Evolutionary conservation across 2,113 vertebrate species (phyloP), one percentile per base, ranked within the genome.

Genomic region (Panthera leo): DNA sequence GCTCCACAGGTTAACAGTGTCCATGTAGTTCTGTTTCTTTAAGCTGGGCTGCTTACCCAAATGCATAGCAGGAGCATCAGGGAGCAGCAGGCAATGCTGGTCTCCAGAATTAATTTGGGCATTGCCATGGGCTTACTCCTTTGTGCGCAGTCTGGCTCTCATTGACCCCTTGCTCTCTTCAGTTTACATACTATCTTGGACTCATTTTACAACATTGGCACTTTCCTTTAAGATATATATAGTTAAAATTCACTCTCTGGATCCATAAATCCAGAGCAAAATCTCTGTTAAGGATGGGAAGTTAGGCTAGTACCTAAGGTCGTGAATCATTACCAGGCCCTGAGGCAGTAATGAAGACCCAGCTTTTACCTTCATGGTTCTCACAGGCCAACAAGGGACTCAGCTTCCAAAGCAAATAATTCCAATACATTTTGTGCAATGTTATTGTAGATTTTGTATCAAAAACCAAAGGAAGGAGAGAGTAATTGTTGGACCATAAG

Each of bases 401-500:
- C 27, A 51, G 9, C 19, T 91, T 67, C 39, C 68, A 76, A 76
- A 88, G 39, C 25, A 91, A 68, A 67, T 48, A 91, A 42, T 96
- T 84, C 63, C 51, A 63, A 14, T 61, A 27, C 2, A 27, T 16
- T 84, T 79, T 80, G 3, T n/a, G 82, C 45, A 93, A 39, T 84
- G 51, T 88, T 65, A 36, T 71, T 73, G 55, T 63, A 61, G 31
- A 68, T 36, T 63, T 34, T 31, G 29, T 89, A 76, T 89, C 27
- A 75, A 95, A 96, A 97, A 29, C 16, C 70, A 88, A 34, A 91
- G 23, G 71, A 73, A 79, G 42, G 67, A 84, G 21, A 73, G 48
- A 78, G 58, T 85, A 70, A 31, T 67, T 76, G 25, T 29, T 82
- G 25, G 51, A 65, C 10, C n/a, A 12, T 45, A 58, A 45, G 7